These are phyloP conservation scores for Isurus oxyrinchus DNA, from an alignment of 2,113 vertebrate species.

Conservation along the genomic window DNA sequence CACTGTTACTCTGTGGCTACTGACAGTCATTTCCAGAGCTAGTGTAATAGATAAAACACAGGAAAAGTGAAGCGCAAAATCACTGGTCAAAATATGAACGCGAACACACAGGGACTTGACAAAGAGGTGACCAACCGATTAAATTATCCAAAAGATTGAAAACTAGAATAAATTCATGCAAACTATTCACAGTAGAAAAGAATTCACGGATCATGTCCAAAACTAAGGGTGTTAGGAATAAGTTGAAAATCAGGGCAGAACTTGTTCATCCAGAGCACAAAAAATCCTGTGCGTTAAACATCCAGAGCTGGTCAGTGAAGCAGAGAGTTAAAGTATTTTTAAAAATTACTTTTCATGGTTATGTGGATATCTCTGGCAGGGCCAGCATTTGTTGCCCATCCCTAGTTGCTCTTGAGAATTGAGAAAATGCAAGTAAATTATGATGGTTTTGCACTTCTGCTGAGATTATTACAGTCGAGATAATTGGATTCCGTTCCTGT, in stretches of 20 bases:
- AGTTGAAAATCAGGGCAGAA: neutral
- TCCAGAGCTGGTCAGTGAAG: neutral
- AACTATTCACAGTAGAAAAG: neutral
- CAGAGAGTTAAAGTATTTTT: neutral
- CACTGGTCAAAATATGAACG: neutral
- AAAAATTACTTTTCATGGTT: too few species aligned
- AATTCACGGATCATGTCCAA: neutral
- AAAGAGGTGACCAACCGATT: neutral
- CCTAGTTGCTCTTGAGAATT: too few species aligned
- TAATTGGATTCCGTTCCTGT: slow-evolving; percentile 7
- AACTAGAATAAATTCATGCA: neutral
- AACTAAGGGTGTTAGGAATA: neutral
- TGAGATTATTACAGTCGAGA: neutral
- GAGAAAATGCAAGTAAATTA: neutral
- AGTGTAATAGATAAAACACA: neutral
- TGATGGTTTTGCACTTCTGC: neutral
- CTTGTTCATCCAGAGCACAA: neutral
- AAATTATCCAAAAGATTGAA: neutral
- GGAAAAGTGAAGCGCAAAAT: neutral
- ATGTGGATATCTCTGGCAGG: too few species aligned
- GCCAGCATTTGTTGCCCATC: too few species aligned
- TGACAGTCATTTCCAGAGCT: neutral
- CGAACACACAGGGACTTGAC: neutral
- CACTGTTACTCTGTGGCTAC: neutral
- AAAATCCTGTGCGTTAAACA: neutral